Evolutionary conservation across 2,797 vertebrate genomes (phyloP), one percentile per base, ranked within the genome.

Genomic region (Alouatta caraya): DNA sequence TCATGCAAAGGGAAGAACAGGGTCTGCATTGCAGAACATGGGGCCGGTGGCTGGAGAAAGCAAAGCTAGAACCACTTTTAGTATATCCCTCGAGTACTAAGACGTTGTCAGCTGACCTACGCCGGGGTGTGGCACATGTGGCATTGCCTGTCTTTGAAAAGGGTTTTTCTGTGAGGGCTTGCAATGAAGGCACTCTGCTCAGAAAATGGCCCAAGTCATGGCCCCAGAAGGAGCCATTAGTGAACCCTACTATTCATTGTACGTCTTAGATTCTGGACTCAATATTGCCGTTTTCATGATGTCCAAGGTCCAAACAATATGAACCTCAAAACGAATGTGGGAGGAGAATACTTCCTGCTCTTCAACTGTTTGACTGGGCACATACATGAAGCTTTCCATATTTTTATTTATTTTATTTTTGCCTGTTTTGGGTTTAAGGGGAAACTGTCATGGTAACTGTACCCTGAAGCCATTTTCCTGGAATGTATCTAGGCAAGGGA

Each of bases 391-490:
- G 22, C 3, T 8, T 79, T 67, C 61, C 80, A 70, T 37, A 7
- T 61, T 94, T 92, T 93, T 24, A 48, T 75, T 87, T 96, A 83
- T 90, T 42, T 76, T 21, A 44, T 72, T 88, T 93, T 93, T 84
- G 26, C 15, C 78, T 89, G 39, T 61, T 92, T 92, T 80, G 48
- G 44, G 52, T 92, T 42, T 84, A 59, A 75, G 61, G 42, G 44
- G n/a, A 59, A 81, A 86, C 22, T 75, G 39, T 13, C 46, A 44
- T 64, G 44, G 37, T 59, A 70, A 61, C 88, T 72, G 26, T 80
- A 55, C 46, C 30, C 73, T n/a, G 52, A 44, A 88, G 55, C 4
- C 24, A 21, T 83, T 90, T 61, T 75, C 42, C 17, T 81, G 42
- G 10, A 30, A 6, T 39, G 1, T 26, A 13, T 42, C 72, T 87